Conservation (phyloP, 2,888 invertebrate genomes). For the Bugula neritina region DNA sequence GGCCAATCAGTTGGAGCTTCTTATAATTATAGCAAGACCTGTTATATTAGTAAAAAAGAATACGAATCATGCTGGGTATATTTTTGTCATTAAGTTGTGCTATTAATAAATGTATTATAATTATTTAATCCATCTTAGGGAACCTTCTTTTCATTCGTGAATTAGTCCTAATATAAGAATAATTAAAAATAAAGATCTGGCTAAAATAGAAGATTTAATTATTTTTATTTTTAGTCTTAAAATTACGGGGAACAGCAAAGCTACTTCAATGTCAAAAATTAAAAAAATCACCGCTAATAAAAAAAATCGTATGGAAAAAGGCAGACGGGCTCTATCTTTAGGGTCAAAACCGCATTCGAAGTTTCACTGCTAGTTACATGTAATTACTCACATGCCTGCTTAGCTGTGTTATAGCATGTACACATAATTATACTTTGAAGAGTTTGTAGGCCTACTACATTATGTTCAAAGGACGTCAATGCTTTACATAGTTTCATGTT, state of each 20-base stretch:
- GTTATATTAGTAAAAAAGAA: constrained; percentile 18
- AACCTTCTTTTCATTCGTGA: constrained; percentile 61
- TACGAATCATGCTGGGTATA: constrained; percentile 9
- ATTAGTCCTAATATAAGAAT: constrained; percentile 59
- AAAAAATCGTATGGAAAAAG: constrained; percentile 63
- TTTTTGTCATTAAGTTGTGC: constrained; percentile 2
- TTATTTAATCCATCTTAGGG: constrained; percentile 58
- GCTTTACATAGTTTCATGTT: too few relatives aligned
- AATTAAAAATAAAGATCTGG: constrained; percentile 47
- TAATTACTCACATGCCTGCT: too few relatives aligned
- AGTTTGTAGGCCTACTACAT: too few relatives aligned
- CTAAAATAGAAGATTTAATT: constrained; percentile 33
- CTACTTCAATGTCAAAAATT: constrained; percentile 70
- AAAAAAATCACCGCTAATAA: constrained; percentile 65
- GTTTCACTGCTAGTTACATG: too few relatives aligned
- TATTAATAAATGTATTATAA: constrained; percentile 14
- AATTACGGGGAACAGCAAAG: constrained; percentile 59
- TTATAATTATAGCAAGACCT: not conserved
- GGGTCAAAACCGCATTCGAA: constrained; percentile 65
- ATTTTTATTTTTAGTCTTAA: constrained; percentile 10
- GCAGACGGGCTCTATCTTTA: constrained; percentile 56
- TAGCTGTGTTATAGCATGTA: too few relatives aligned
- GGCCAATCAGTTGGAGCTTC: not conserved
- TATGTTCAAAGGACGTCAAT: too few relatives aligned
- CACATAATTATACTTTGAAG: too few relatives aligned